Evolutionary conservation across 53 echinoderm and acorn worm species (phyloP), one percentile per base, ranked within the genome.

Genomic region (Pentamera pediparva): DNA sequence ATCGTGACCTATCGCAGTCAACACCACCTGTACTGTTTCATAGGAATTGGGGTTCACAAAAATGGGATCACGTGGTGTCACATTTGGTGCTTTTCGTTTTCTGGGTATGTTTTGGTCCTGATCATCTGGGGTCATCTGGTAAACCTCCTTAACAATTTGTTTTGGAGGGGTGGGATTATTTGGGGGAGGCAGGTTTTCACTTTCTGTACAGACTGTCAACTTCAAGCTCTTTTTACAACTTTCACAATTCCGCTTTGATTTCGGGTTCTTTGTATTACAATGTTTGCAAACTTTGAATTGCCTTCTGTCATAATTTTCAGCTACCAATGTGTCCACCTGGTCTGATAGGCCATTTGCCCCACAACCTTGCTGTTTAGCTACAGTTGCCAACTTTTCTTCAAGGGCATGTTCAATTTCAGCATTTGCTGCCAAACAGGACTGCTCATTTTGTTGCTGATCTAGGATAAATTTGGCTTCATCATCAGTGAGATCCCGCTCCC

Each of bases 31-130:
- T 13, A 71, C 32, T 27, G 22, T 71, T 5, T 35, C 50, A 49
- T 45, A 43, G 1, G 52, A 51, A 30, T 71, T 71, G 4, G 71
- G 48, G 29, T 71, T 71, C 2, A 71, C 50, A 49, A 71, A 71
- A 4, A 71, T 20, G 28, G 71, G 71, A 40, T 71, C 50, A 3
- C 50, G 26, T 71, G 71, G 36, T 3, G 30, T 51, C 3, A 71
- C 52, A 13, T 71, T 6, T 22, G 27, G 1, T 1, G 11, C 4
- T 17, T 53, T 10, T 3, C 3, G 15, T 41, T 41, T 15, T 15
- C 15, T 27, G 27, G 12, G 1, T 13, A 27, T 3, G 53, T 2
- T 53, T 5, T 24, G 19, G 4, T 53, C 53, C 6, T 53, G 53
- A 53, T 22, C 50, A 19, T 4, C 21, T 50, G 18, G 18, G 50